Conservation (phyloP, 64 coral and sea anemone genomes). For the Exaiptasia diaphana region DNA sequence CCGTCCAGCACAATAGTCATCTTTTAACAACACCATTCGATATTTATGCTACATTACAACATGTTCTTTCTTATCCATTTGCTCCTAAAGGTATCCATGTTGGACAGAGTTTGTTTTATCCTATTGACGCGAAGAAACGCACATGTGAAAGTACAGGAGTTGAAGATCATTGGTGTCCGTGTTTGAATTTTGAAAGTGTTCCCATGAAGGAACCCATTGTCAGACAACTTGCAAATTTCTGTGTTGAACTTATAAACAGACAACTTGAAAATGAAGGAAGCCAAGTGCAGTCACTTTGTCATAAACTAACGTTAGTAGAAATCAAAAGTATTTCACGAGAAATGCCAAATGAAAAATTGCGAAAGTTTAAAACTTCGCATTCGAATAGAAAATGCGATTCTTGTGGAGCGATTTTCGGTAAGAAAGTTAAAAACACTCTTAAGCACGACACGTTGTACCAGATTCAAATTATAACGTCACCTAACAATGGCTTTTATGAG, state of each 20-base stretch:
- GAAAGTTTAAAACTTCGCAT: not conserved
- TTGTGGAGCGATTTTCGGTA: slow-evolving; percentile 13
- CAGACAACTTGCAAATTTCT: not conserved
- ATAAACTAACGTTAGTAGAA: slow-evolving; percentile 27
- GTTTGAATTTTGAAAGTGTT: slow-evolving; percentile 52
- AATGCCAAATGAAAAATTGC: slow-evolving; percentile 55
- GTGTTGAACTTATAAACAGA: slow-evolving; percentile 39
- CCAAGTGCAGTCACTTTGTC: slow-evolving; percentile 15
- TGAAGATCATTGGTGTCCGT: slow-evolving; percentile 68
- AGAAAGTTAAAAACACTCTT: slow-evolving; percentile 25
- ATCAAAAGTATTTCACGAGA: slow-evolving; percentile 47
- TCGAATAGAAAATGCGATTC: slow-evolving; percentile 8
- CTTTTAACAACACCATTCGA: slow-evolving; percentile 66
- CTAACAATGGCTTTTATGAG: slow-evolving; percentile 65
- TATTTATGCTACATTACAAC: slow-evolving; percentile 50
- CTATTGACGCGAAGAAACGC: slow-evolving; percentile 17
- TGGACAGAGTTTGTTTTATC: slow-evolving; percentile 50
- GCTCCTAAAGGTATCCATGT: slow-evolving; percentile 8
- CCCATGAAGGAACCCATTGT: slow-evolving; percentile 9
- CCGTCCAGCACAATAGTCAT: slow-evolving; percentile 28
- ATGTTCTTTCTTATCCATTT: slow-evolving; percentile 55
- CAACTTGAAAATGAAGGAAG: slow-evolving; percentile 12
- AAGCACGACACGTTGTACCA: slow-evolving; percentile 52
- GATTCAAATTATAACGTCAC: slow-evolving; percentile 62
- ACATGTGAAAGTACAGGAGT: slow-evolving; percentile 40